Evolutionary conservation across 2,888 invertebrate species (phyloP).

Genomic region (Diploptera punctata): DNA sequence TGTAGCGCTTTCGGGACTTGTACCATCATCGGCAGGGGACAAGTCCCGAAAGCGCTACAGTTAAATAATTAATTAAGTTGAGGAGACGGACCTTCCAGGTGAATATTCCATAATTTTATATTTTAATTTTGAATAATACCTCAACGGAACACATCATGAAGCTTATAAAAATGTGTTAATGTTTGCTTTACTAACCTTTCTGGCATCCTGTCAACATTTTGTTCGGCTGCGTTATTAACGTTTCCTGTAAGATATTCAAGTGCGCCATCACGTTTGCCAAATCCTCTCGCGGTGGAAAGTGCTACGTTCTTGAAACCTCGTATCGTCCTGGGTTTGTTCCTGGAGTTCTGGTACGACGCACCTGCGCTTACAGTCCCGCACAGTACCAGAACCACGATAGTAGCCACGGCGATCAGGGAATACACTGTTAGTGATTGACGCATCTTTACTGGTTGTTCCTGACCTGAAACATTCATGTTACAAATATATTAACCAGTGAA

Average conservation of each 20-base stretch:
- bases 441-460: background rate
- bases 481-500: too few relatives aligned
- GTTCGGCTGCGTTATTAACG: background rate
- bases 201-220: constrained; percentile 1
- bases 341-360: constrained; percentile 23
- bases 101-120: too few relatives aligned
- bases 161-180: too few relatives aligned
- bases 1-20: too few relatives aligned
- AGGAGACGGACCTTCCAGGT: too few relatives aligned
- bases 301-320: constrained; percentile 70
- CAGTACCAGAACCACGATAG: constrained; percentile 15
- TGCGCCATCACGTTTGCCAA: constrained; percentile 64
- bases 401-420: constrained; percentile 6
- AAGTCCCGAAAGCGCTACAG: too few relatives aligned
- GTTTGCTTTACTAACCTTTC: constrained; percentile 13
- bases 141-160: too few relatives aligned
- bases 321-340: constrained; percentile 60
- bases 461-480: too few relatives aligned
- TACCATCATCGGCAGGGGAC: too few relatives aligned
- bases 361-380: constrained; percentile 18
- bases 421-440: constrained; percentile 12
- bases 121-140: too few relatives aligned
- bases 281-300: constrained; percentile 67
- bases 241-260: background rate
- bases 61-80: too few relatives aligned